These are phyloP conservation scores for Scelioninae gen. 2 DNA, from an alignment of 2,888 invertebrate species.

Conservation along the genomic window DNA sequence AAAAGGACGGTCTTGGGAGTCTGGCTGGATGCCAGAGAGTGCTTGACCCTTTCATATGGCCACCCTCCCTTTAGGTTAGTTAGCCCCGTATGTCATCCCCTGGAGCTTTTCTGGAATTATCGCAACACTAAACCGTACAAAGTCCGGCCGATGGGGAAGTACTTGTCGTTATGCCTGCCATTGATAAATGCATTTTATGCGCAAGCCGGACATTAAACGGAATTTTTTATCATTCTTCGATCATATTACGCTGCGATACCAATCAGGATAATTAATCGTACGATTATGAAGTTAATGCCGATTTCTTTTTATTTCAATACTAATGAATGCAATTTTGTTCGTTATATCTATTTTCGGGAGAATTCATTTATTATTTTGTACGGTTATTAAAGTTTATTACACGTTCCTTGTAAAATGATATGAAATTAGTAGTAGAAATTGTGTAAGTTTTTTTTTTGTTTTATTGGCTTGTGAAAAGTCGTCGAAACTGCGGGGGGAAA, in stretches of 20 bases:
- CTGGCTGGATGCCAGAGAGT: slow-evolving; percentile 66
- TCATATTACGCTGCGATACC: slow-evolving; percentile 14
- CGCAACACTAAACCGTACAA: slow-evolving; percentile 67
- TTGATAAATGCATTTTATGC: slow-evolving; percentile 49
- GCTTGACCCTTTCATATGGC: slow-evolving; percentile 68
- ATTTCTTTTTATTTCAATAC: slow-evolving; percentile 1
- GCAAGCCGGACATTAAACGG: slow-evolving; percentile 27
- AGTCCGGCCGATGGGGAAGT: slow-evolving; percentile 38
- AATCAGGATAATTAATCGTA: slow-evolving; percentile 22
- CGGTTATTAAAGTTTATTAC: too few relatives aligned
- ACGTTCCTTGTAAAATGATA: too few relatives aligned
- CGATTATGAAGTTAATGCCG: slow-evolving; percentile 12
- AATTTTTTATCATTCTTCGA: slow-evolving; percentile 38
- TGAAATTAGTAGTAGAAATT: too few relatives aligned
- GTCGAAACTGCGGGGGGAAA: too few relatives aligned
- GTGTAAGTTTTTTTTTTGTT: too few relatives aligned
- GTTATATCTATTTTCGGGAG: neutral
- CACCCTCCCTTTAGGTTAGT: slow-evolving; percentile 67
- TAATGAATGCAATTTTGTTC: slow-evolving; percentile 1
- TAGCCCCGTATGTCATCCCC: slow-evolving; percentile 64
- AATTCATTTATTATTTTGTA: too few relatives aligned
- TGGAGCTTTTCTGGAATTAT: slow-evolving; percentile 68
- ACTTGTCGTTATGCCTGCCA: slow-evolving; percentile 42
- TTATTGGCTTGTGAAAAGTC: too few relatives aligned
- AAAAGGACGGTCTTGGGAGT: slow-evolving; percentile 60